A percentile compares a stretch with the other conserved stretches of the same genome.
These are phyloP conservation scores for Pseudococcus longispinus DNA, from an alignment of 2,888 invertebrate species.

Conservation along the genomic window DNA sequence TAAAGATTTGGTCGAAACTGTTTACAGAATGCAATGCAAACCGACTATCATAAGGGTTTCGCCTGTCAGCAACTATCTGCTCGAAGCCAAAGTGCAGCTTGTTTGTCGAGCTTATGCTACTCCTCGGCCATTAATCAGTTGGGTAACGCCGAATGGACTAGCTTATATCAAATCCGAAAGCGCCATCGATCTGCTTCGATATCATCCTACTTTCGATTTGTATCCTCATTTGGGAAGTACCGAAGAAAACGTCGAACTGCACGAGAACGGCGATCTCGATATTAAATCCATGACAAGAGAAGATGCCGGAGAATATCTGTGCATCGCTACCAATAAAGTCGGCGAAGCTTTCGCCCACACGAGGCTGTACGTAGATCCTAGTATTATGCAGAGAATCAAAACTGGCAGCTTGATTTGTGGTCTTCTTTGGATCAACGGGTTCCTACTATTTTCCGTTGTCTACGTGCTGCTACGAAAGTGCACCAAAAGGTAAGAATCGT, in stretches of 20 bases:
- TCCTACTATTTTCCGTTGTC: slow-evolving; percentile 41
- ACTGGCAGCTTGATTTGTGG: slow-evolving; percentile 47
- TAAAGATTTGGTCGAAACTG: slow-evolving; percentile 5
- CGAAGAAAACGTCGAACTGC: not conserved
- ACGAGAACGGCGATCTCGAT: slow-evolving; percentile 40
- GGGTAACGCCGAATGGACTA: slow-evolving; percentile 68
- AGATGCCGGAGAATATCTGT: slow-evolving; percentile 46
- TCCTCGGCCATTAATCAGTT: slow-evolving; percentile 81
- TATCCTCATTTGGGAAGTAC: not conserved
- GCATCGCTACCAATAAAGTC: slow-evolving; percentile 48
- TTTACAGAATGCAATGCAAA: slow-evolving; percentile 32
- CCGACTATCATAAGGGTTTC: slow-evolving; percentile 22
- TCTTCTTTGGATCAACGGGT: slow-evolving; percentile 41
- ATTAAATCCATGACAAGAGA: slow-evolving; percentile 46
- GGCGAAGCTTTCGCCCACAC: slow-evolving; percentile 41
- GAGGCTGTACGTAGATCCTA: slow-evolving; percentile 39
- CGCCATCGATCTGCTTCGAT: not conserved
- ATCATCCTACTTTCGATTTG: slow-evolving; percentile 18
- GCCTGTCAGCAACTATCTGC: not conserved
- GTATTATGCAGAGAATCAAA: slow-evolving; percentile 51
- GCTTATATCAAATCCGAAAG: slow-evolving; percentile 56
- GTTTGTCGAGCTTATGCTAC: slow-evolving; percentile 80
- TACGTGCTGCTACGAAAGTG: slow-evolving; percentile 30
- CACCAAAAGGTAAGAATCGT: slow-evolving; percentile 40
- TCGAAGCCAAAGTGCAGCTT: slow-evolving; percentile 62